Evolutionary conservation across 1,140 invertebrate genomes (phyloP).

Genomic region (Leptonema lineaticorne): DNA sequence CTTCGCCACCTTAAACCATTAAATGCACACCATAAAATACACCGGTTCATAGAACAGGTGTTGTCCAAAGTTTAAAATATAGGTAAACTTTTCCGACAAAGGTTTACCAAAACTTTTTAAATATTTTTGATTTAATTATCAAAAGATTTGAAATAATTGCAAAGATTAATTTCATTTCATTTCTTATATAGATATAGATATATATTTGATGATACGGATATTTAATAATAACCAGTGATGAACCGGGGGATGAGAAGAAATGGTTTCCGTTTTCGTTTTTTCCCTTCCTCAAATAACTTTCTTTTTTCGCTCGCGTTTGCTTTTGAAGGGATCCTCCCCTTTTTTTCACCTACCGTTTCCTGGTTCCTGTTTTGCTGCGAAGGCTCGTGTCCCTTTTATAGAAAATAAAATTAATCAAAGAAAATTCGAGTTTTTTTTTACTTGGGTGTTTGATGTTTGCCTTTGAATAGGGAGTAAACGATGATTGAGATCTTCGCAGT

Average conservation of each 20-base stretch:
- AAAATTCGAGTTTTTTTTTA: conserved; percentile 28
- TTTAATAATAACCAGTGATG: not conserved
- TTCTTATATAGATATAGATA: conserved; percentile 1
- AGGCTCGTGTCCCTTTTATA: conserved; percentile 17
- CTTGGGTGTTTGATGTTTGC: conserved; percentile 27
- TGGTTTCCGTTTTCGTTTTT: not conserved
- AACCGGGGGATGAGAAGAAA: too few species aligned
- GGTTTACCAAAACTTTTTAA: conserved; percentile 25
- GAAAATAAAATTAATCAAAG: conserved; percentile 29
- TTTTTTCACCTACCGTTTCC: not conserved
- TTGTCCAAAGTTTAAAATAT: conserved; percentile 10
- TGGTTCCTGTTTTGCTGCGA: not conserved
- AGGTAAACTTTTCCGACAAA: conserved; percentile 21
- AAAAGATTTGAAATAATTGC: conserved; percentile 30
- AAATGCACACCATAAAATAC: too few species aligned
- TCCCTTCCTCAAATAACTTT: conserved; percentile 15
- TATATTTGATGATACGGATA: not conserved
- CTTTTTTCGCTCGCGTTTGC: not conserved
- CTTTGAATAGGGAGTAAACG: conserved; percentile 25
- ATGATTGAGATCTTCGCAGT: conserved; percentile 22
- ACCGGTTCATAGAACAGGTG: too few species aligned
- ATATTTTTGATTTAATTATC: conserved; percentile 38
- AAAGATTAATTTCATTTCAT: not conserved
- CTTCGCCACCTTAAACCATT: too few species aligned
- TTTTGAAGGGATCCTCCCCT: not conserved